Base-by-base conservation (phyloP, 2,797 vertebrate species). In the Fratercula arctica region DNA sequence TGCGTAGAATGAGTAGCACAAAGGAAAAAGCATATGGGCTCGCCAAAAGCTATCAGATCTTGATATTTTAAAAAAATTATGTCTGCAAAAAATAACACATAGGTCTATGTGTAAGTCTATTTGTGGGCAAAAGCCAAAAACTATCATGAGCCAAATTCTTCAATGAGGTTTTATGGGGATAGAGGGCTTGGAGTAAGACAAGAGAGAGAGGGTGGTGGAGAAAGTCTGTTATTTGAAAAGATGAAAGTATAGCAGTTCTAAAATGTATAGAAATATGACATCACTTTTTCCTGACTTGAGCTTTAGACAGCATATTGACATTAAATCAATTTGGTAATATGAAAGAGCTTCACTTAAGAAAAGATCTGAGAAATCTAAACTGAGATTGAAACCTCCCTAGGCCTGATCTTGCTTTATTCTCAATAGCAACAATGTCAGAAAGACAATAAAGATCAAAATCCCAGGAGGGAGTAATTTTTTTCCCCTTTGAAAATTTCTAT, bases 51-150 rank as follows among this genome's bases (percentile, higher is more conserved):
- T 86, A 33, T 88, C 60, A 87, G 63, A 39, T 15, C 53, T 88
- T 83, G 48, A 17, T 91, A 90, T 67, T 90, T 95, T 83, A 84
- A 81, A 93, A 81, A 74, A 93, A 75, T 81, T 64, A 88, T 41
- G 11, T 89, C 67, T 94, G 70, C 29, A 91, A 61, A 87, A 93
- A 81, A 59, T 84, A 91, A 43, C 48, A 85, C 37, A 72, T 35
- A 69, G 12, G 61, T 50, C 29, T 13, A 33, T 48, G 75, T 78
- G 56, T 87, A 85, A 28, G 61, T 66, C 57, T 88, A 28, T 81
- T 86, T 5, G 5, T 85, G 59, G 50, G 59, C 60, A 93, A 89
- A 92, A 93, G 28, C 60, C 81, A 63, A 84, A 82, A 90, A 68
- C 10, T n/a, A 11, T 20, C 8, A 14, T 35, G 14, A 94, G 70